Evolutionary conservation across 2,113 vertebrate species (phyloP).

Genomic region (Castor canadensis): DNA sequence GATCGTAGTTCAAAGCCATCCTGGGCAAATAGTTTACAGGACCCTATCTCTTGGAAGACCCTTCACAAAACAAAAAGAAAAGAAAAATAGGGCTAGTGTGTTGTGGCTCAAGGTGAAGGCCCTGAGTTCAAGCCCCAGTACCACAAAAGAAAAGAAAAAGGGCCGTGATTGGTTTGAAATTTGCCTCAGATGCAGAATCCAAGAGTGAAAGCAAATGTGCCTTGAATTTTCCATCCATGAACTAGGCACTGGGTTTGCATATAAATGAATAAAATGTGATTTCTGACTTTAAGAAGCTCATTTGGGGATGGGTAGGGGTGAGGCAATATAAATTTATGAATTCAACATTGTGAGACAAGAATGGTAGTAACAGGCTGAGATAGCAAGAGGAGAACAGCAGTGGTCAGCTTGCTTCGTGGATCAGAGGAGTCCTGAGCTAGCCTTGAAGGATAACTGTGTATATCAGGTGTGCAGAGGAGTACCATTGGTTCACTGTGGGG

Average conservation of each 20-base stretch:
- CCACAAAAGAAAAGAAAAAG: too few species aligned
- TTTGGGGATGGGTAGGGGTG: rapidly evolving
- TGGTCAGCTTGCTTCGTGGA: neutral
- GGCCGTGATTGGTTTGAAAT: neutral
- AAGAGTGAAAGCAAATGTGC: neutral
- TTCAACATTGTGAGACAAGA: neutral
- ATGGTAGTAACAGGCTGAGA: neutral
- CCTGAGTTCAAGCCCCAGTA: too few species aligned
- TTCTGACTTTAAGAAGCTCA: neutral
- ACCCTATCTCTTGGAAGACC: too few species aligned
- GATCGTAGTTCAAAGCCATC: too few species aligned
- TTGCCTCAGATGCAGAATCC: neutral
- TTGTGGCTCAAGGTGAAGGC: too few species aligned
- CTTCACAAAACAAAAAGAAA: too few species aligned
- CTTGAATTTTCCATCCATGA: neutral
- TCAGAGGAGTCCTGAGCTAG: neutral
- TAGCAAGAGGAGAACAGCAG: neutral
- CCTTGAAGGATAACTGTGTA: neutral
- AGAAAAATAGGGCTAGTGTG: too few species aligned
- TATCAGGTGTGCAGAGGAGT: neutral
- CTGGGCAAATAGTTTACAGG: too few species aligned
- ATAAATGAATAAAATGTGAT: neutral
- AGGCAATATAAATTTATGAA: neutral
- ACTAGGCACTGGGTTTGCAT: neutral
- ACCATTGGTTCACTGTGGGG: rapidly evolving